These are phyloP conservation scores for Varecia variegata DNA, from an alignment of 2,797 vertebrate species.

Conservation along the genomic window DNA sequence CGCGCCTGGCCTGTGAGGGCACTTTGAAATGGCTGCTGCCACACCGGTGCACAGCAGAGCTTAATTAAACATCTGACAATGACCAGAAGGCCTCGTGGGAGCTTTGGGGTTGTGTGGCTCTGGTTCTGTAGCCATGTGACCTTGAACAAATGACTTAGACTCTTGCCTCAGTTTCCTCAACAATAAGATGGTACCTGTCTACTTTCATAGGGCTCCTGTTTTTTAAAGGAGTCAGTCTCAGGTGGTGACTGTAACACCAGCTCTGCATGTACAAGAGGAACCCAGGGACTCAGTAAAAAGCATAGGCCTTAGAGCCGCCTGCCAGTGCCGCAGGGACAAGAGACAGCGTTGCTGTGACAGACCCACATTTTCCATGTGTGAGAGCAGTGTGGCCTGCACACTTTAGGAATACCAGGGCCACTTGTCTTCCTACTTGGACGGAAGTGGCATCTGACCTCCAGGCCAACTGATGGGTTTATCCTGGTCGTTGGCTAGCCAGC, in stretches of 20 bases:
- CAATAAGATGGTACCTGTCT: background rate
- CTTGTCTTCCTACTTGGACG: background rate
- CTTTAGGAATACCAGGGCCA: background rate
- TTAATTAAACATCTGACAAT: background rate
- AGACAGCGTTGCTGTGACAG: background rate
- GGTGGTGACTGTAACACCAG: background rate
- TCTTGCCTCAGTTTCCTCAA: background rate
- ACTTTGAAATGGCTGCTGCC: background rate
- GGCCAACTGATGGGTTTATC: background rate
- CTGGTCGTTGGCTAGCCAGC: background rate
- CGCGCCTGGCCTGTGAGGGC: background rate
- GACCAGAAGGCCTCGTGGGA: background rate
- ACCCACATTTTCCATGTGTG: background rate
- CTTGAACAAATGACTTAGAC: background rate
- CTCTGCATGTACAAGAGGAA: background rate
- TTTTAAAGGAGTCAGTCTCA: background rate
- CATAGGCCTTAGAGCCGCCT: background rate
- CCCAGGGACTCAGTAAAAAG: background rate
- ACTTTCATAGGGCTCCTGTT: background rate
- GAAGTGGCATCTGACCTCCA: background rate
- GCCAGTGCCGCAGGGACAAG: too few relatives aligned
- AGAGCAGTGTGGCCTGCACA: background rate
- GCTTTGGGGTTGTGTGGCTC: background rate
- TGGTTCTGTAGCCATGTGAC: background rate
- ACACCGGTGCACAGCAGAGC: background rate